A percentile compares a stretch with the other conserved stretches of the same genome.
These are phyloP conservation scores for Eueides isabella DNA, from an alignment of 1,140 invertebrate species.

Conservation along the genomic window DNA sequence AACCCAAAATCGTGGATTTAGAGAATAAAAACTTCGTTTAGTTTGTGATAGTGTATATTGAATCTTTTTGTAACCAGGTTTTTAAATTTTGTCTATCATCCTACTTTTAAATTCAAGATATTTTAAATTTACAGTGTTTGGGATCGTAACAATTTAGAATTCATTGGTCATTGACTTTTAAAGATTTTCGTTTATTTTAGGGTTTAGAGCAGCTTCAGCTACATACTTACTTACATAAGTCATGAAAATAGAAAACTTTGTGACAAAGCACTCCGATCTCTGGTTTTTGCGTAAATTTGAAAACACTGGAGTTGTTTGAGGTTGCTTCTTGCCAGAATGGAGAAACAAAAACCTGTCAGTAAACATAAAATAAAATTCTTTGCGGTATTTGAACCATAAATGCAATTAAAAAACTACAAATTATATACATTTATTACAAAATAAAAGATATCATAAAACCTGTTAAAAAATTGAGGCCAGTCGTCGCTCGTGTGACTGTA, in stretches of 20 bases:
- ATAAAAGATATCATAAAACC: neutral
- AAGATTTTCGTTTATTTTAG: neutral
- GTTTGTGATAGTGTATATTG: neutral
- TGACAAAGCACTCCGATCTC: no score
- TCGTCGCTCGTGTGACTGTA: no score
- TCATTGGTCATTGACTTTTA: neutral
- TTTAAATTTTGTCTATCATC: neutral
- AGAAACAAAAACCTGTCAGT: no score
- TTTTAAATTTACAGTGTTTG: neutral
- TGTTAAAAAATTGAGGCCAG: no score
- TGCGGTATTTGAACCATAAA: no score
- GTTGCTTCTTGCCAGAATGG: no score
- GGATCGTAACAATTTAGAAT: neutral
- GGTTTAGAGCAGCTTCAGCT: neutral
- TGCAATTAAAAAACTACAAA: no score
- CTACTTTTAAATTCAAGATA: neutral
- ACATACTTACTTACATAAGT: no score
- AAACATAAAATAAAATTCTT: no score
- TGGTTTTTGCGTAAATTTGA: no score
- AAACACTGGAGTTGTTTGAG: no score
- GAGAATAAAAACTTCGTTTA: neutral
- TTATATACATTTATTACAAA: neutral
- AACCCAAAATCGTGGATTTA: neutral
- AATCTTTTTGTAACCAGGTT: neutral
- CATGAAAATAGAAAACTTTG: no score